Evolutionary conservation across 2,888 invertebrate genomes (phyloP).

Genomic region (Deroplatys truncata): DNA sequence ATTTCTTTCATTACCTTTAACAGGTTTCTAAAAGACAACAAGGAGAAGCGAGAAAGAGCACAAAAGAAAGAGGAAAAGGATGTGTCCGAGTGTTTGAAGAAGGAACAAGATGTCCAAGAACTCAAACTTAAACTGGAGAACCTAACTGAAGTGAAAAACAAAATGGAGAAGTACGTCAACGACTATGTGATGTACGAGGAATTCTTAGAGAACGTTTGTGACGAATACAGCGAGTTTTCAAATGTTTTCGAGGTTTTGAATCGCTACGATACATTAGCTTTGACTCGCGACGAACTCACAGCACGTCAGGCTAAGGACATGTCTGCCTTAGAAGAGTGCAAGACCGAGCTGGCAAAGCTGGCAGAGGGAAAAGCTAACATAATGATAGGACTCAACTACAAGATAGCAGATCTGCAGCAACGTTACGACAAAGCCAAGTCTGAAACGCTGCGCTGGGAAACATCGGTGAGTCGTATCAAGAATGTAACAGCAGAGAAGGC

Average conservation of each 20-base stretch:
- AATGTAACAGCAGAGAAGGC: not conserved
- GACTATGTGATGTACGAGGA: conserved; percentile 58
- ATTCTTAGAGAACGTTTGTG: conserved; percentile 55
- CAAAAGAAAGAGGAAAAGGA: conserved; percentile 56
- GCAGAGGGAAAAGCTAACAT: conserved; percentile 40
- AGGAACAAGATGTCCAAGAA: conserved; percentile 51
- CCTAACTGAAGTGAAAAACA: conserved; percentile 49
- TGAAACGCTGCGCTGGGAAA: not conserved
- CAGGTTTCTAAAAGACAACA: conserved; percentile 51
- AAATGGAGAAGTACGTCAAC: conserved; percentile 55
- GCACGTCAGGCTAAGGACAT: conserved; percentile 54
- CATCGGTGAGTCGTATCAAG: not conserved
- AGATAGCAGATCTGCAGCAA: not conserved
- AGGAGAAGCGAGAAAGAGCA: conserved; percentile 60
- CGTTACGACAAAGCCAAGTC: not conserved
- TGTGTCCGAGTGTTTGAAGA: conserved; percentile 47
- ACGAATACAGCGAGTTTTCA: conserved; percentile 53
- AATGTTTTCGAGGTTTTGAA: conserved; percentile 59
- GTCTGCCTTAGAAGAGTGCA: conserved; percentile 54
- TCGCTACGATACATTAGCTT: conserved; percentile 59
- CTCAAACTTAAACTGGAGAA: conserved; percentile 48
- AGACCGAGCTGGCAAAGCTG: conserved; percentile 52
- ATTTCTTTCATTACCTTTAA: conserved; percentile 60
- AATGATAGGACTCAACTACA: not conserved
- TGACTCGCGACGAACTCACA: conserved; percentile 53